Evolutionary conservation across 2,113 vertebrate species (phyloP).

Genomic region (Neodon shergylaensis): DNA sequence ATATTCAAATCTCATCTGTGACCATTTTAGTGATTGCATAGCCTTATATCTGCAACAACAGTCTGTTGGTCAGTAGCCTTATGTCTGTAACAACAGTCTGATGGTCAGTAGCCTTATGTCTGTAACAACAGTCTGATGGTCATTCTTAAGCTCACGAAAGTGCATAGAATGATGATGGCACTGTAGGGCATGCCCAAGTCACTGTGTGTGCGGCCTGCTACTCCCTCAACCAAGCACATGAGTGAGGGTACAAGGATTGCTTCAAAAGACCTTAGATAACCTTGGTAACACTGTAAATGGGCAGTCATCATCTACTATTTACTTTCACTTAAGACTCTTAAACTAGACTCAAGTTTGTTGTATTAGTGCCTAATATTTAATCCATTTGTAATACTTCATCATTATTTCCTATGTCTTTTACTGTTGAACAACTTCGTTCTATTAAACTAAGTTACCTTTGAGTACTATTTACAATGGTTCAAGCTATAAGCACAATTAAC

Average conservation of each 20-base stretch:
- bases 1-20: neutral
- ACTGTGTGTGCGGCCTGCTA: rapidly evolving
- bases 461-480: neutral
- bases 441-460: neutral
- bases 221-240: neutral
- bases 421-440: neutral
- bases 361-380: neutral
- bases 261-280: neutral
- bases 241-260: neutral
- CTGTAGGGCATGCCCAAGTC: neutral
- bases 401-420: neutral
- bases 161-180: neutral
- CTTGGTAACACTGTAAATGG: neutral
- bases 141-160: neutral
- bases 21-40: neutral
- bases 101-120: neutral
- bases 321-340: neutral
- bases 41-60: neutral
- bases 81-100: neutral
- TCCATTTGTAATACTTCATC: neutral
- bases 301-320: neutral
- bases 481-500: neutral
- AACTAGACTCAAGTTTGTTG: neutral
- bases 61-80: neutral
- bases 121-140: neutral